Evolutionary conservation across 2,888 invertebrate species (phyloP), one percentile per base, ranked within the genome.

Genomic region (Eucriotettix oculatus): DNA sequence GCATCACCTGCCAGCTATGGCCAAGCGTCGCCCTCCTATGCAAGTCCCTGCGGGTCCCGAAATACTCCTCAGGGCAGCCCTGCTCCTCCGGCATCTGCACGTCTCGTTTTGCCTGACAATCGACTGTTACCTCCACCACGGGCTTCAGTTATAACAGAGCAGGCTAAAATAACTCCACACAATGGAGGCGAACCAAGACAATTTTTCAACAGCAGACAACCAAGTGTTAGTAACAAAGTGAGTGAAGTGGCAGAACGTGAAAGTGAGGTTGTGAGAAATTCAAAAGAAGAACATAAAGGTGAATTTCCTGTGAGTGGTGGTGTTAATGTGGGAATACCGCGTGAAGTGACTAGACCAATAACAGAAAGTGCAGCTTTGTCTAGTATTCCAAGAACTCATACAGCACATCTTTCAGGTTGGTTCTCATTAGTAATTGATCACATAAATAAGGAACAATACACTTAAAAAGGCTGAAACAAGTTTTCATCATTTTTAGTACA

Each of bases 1-100:
- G 60, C 58, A 64, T 80, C 82, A 60, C 78, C 68, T 68, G 75
- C 69, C 66, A 73, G 77, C 65, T 81, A 78, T 67, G 79, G 78
- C 62, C 78, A 79, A 66, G 78, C 79, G 59, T 75, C 80, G 53
- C 75, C 75, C 2, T 71, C 73, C 10, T 74, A 74, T 57, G 73
- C 74, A 48, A 72, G 70, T 61, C 78, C 63, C 7, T 63, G 61
- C 62, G 75, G 78, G 59, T 76, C 79, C 48, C 73, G 79, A 54
- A 75, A 74, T 65, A 74, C 76, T 61, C 75, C 79, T 58, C 78
- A 74, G 64, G 73, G 73, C 60, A 73, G 73, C 66, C 73, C 75
- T 48, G 73, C 73, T 72, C 76, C 79, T 73, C 70, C 79, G 70
- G 70, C 80, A 71, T 69, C 79, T 71, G 70, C 72, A 52, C 60